Conservation (phyloP, 2,113 vertebrate species). For the Microcebus lehilahytsara region DNA sequence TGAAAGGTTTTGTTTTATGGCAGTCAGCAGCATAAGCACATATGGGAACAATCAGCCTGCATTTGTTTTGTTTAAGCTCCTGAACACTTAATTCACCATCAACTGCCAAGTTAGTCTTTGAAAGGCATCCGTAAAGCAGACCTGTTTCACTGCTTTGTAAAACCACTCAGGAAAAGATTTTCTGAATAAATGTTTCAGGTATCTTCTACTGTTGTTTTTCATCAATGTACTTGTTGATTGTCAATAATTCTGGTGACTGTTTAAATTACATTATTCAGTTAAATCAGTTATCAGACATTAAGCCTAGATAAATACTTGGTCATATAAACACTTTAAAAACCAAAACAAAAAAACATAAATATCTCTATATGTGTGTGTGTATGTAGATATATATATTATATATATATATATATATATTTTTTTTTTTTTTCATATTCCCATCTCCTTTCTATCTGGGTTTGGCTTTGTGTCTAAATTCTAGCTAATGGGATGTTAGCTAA, state of each 20-base stretch:
- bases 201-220: neutral
- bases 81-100: conserved; percentile 38
- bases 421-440: no score
- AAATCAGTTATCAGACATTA: neutral
- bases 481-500: neutral
- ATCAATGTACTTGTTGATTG: neutral
- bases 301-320: neutral
- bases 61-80: conserved; percentile 56
- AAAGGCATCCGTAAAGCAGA: neutral
- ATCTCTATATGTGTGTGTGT: no score
- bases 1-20: conserved; percentile 34
- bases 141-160: neutral
- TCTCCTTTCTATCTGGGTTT: neutral
- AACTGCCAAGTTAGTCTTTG: neutral
- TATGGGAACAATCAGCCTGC: conserved; percentile 21
- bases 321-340: neutral
- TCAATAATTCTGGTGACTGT: neutral
- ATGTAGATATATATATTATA: no score
- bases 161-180: neutral
- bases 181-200: neutral
- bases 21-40: neutral
- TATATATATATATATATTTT: neutral
- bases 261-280: neutral
- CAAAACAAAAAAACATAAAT: neutral
- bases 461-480: neutral